Evolutionary conservation across 1,140 invertebrate genomes (phyloP), one percentile per base, ranked within the genome.

Genomic region (Holotrichia oblita): DNA sequence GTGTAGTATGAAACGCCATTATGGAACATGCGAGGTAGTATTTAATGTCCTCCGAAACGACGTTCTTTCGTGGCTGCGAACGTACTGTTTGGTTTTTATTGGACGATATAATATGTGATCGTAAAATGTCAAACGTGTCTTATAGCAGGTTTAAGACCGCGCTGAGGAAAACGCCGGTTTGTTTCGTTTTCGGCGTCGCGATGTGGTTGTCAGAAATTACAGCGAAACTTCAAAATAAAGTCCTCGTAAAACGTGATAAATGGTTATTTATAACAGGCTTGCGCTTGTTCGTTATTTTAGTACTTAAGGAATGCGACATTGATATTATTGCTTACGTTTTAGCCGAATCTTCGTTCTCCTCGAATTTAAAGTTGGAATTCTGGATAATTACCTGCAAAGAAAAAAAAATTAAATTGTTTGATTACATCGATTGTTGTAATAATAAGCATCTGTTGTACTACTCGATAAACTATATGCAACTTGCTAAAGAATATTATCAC

Each of bases 61-160:
- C 22, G 61, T 69, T 69, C 61, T 69, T 69, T 69, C 27, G 61
- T 69, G 61, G 61, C 22, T 22, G 61, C 22, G 61, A 69, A 69
- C 61, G 61, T 69, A 69, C 24, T 34, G 61, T 69, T 69, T 69
- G 20, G 61, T 69, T 69, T 69, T 69, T 69, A 69, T 69, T 69
- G 61, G 61, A 34, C 20, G 8, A 69, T 34, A 69, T 69, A 69
- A 22, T 69, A 69, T 69, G 61, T 69, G 61, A 69, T 69, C 61
- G 61, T 69, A 69, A 69, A 69, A 69, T 69, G 61, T 69, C 61
- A 69, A 69, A 69, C 22, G 61, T 69, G 61, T 69, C 61, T 69
- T 69, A 69, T 34, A 14, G 61, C 20, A n/a, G 61, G 22, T 69
- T 69, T 69, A 69, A 69, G 61, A 22, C 17, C 24, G 27, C 17